Conservation (phyloP, 2,888 invertebrate genomes). For the Podabrus alpinus region DNA sequence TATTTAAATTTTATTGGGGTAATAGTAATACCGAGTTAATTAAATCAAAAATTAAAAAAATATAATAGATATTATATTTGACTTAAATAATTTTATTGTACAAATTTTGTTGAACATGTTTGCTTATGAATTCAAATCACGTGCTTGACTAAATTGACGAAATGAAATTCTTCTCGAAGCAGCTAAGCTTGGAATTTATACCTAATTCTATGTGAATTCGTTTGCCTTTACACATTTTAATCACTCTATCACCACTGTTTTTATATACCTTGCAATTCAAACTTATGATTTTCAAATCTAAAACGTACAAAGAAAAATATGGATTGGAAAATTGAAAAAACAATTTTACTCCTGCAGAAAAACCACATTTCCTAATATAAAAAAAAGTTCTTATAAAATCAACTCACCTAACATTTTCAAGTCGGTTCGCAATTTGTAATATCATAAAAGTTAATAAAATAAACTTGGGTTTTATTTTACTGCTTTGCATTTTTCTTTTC, state of each 20-base stretch:
- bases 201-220: conserved; percentile 10
- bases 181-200: conserved; percentile 11
- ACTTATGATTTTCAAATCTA: not conserved
- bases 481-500: not conserved
- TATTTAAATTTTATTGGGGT: not conserved
- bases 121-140: conserved; percentile 11
- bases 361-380: not conserved
- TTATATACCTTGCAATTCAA: not conserved
- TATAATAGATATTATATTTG: not conserved
- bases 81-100: not conserved
- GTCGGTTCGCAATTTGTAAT: not conserved
- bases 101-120: conserved; percentile 2
- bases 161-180: conserved; percentile 14
- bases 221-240: conserved; percentile 6
- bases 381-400: not conserved
- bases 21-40: not conserved
- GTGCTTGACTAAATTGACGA: conserved; percentile 16
- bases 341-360: no score
- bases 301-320: not conserved
- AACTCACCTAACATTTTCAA: not conserved
- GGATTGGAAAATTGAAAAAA: not conserved
- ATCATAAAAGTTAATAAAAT: conserved; percentile 1
- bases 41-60: not conserved
- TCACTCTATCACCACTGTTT: conserved; percentile 10
- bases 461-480: not conserved